These are phyloP conservation scores for Parasteatoda tepidariorum DNA, from an alignment of 1,140 invertebrate genomes.

Conservation along the genomic window DNA sequence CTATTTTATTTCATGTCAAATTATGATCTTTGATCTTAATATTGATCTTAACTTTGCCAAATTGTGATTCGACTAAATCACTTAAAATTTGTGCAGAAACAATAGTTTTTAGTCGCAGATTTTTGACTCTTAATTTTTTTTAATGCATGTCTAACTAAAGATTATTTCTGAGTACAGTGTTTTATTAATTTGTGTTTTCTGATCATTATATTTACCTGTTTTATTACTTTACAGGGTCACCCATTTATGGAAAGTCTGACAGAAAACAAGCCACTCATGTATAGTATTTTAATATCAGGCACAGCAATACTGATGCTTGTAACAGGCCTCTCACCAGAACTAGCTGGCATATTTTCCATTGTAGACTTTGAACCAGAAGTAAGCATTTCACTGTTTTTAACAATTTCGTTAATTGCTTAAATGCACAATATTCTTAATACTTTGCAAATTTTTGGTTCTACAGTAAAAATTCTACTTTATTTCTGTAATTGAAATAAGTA, in stretches of 20 bases:
- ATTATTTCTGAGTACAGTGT: too few species aligned
- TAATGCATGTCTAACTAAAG: too few species aligned
- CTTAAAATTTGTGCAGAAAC: too few species aligned
- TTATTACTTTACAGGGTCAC: conserved; percentile 80
- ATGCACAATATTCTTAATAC: background rate
- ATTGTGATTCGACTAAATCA: too few species aligned
- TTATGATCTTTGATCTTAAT: too few species aligned
- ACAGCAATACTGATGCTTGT: conserved; percentile 81
- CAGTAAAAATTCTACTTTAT: background rate
- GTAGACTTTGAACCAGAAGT: conserved; percentile 88
- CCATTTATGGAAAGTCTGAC: conserved; percentile 97
- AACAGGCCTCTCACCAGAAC: conserved; percentile 80
- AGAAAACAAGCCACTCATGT: conserved; percentile 92
- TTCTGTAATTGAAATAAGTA: background rate
- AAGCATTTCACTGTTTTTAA: conserved; percentile 70
- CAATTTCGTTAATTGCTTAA: background rate
- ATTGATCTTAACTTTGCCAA: too few species aligned
- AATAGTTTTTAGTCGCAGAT: too few species aligned
- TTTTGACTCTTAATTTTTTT: too few species aligned
- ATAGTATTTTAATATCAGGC: conserved; percentile 83
- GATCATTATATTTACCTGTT: too few species aligned
- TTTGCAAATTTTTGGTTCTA: background rate
- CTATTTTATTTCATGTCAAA: too few species aligned
- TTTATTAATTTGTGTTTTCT: too few species aligned
- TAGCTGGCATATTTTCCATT: conserved; percentile 87